Evolutionary conservation across 2,797 vertebrate genomes (phyloP), one percentile per base, ranked within the genome.

Genomic region (Oceanodroma leucorhoa): DNA sequence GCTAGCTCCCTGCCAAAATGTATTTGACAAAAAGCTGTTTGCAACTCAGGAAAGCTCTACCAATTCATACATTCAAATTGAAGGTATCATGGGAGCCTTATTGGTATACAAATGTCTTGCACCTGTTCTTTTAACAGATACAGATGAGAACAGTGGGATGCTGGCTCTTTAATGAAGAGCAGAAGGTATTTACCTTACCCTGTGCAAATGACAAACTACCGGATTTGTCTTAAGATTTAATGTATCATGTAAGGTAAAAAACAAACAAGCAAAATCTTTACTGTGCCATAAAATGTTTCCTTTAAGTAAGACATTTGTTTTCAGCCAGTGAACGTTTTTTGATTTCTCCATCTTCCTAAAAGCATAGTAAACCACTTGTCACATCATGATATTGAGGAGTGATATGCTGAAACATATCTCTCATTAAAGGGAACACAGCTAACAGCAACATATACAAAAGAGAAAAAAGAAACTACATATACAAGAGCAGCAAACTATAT

Each of bases 41-140:
- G 57, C 71, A 92, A 87, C 69, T 96, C 69, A 91, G 73, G 53
- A 41, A 83, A 92, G 38, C 24, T 46, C 64, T 82, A 71, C 89
- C 29, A 87, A 57, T 77, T 90, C 38, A 90, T 81, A 34, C 22
- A 66, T 69, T 94, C 78, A 97, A 58, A 94, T 46, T 91, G 90
- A 88, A 95, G 45, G 27, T 96, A 78, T 66, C 87, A 84, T 9
- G 51, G 82, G 73, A 96, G 5, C 9, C 24, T 95, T 92, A 71
- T 67, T 97, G 89, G 78, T 95, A 83, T 66, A 83, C 45, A 94
- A 53, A 86, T 91, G 45, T 86, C 72, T 97, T 93, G 81, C 94
- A 97, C 89, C 96, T 97, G 96, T 90, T 97, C 86, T 95, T 94
- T 94, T 94, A 96, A 89, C 48, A 96, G 93, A 76, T 90, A 93